Evolutionary conservation across 2,113 vertebrate species (phyloP).

Genomic region (Paratilapia polleni): DNA sequence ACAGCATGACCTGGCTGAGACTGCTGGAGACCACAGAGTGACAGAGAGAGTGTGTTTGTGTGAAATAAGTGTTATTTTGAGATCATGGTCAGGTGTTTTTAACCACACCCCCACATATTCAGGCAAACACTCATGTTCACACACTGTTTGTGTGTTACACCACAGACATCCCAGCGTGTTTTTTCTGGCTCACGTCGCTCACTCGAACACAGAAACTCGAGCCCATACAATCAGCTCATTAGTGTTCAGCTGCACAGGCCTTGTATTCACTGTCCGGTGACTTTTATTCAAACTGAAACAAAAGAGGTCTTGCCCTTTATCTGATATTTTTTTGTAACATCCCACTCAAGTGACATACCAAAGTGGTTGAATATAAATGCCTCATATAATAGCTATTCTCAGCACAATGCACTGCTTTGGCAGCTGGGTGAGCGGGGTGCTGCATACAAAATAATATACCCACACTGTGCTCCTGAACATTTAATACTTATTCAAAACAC

Average conservation of each 20-base stretch:
- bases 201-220: slow-evolving; percentile 13
- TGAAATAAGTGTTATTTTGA: slow-evolving; percentile 48
- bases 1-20: slow-evolving; percentile 16
- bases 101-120: not conserved
- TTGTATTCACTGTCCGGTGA: slow-evolving; percentile 25
- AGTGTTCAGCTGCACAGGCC: slow-evolving; percentile 39
- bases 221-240: slow-evolving; percentile 39
- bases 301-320: slow-evolving; percentile 55
- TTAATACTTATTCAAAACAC: slow-evolving; percentile 4
- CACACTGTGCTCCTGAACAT: not conserved
- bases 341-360: slow-evolving; percentile 51
- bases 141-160: not conserved
- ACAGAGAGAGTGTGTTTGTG: not conserved
- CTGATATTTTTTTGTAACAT: slow-evolving; percentile 30
- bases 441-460: slow-evolving; percentile 22
- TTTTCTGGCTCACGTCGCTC: slow-evolving; percentile 32
- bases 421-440: slow-evolving; percentile 8
- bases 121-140: not conserved
- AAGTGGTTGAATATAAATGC: slow-evolving; percentile 43
- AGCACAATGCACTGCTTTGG: slow-evolving; percentile 37
- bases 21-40: slow-evolving; percentile 2
- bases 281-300: slow-evolving; percentile 43
- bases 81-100: slow-evolving; percentile 37
- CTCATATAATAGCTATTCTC: slow-evolving; percentile 51
- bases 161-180: not conserved